Evolutionary conservation across 2,888 invertebrate species (phyloP).

Genomic region (Pollenia labialis): DNA sequence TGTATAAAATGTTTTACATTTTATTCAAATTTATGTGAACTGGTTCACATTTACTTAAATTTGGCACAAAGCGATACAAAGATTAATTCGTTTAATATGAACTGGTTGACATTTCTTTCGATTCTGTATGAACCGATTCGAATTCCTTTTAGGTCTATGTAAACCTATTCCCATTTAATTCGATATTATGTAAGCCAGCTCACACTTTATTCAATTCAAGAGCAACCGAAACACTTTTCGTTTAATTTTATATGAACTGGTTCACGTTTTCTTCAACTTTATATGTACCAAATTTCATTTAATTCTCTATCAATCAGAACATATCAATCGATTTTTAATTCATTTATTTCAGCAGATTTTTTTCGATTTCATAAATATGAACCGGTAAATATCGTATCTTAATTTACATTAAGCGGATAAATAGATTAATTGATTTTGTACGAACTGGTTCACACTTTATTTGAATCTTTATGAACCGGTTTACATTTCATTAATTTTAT

Average conservation of each 20-base stretch:
- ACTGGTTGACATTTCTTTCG: too few relatives aligned
- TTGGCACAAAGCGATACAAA: too few relatives aligned
- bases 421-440: neutral
- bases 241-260: neutral
- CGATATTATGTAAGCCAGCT: neutral
- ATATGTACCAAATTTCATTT: too few relatives aligned
- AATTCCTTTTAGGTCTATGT: too few relatives aligned
- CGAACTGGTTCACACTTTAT: neutral
- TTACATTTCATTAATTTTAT: too few relatives aligned
- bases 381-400: neutral
- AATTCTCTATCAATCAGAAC: too few relatives aligned
- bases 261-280: neutral
- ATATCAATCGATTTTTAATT: too few relatives aligned
- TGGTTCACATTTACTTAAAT: neutral
- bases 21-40: neutral
- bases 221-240: neutral
- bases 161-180: neutral
- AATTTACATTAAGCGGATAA: neutral
- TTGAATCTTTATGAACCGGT: neutral
- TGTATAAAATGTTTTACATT: neutral
- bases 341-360: too few relatives aligned
- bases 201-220: neutral
- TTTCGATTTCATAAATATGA: too few relatives aligned
- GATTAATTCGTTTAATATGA: neutral
- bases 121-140: neutral